phyloP scores from a whole-genome alignment of 35 echinoderm and acorn worm species.

The Heliocidaris tuberculata region DNA sequence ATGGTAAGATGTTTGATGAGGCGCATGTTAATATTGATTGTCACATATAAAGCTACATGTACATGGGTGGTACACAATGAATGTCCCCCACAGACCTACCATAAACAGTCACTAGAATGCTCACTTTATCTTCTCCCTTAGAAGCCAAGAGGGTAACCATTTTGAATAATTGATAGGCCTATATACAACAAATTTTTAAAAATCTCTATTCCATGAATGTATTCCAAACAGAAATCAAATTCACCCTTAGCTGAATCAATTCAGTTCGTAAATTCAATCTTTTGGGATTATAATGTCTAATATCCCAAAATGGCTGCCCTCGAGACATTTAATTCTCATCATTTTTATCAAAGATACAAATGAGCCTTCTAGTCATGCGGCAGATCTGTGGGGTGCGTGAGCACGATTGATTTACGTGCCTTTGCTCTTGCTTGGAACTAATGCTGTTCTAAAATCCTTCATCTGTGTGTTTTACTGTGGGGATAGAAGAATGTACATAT shows the following conservation, averaged over 20 bases:
- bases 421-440: background rate
- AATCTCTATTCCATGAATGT: background rate
- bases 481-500: background rate
- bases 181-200: background rate
- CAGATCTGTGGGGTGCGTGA: background rate
- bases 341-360: background rate
- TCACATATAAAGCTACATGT: background rate
- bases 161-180: background rate
- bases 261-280: background rate
- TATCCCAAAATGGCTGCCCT: background rate
- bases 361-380: background rate
- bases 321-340: background rate
- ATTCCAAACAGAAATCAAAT: background rate
- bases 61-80: background rate
- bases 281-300: background rate
- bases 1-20: background rate
- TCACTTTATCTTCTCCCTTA: background rate
- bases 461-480: background rate
- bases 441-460: background rate
- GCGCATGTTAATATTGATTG: background rate
- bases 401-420: slow-evolving; percentile 1
- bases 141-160: background rate
- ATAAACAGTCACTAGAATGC: background rate
- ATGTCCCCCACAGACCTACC: background rate
- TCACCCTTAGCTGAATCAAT: background rate